Evolutionary conservation across 2,113 vertebrate genomes (phyloP).

Genomic region (Ictidomys tridecemlineatus): DNA sequence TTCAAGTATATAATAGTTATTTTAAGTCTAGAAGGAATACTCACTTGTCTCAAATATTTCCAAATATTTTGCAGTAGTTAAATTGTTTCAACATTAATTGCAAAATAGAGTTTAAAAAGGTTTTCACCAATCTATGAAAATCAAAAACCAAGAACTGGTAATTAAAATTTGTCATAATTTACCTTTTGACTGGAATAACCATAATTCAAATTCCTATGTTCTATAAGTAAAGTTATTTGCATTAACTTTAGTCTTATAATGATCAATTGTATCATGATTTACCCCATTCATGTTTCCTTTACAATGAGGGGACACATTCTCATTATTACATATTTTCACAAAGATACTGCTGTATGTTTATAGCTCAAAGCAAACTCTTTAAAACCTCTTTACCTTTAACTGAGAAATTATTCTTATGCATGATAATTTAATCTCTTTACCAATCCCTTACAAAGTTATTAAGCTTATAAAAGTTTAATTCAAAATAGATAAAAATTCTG

Average conservation of each 20-base stretch:
- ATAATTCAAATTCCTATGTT: background rate
- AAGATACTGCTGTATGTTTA: background rate
- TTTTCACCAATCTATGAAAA: background rate
- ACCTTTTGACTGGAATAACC: background rate
- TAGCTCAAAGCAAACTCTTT: background rate
- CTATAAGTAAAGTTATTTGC: background rate
- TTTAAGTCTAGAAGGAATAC: background rate
- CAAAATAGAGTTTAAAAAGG: background rate
- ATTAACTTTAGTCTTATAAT: background rate
- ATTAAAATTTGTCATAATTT: background rate
- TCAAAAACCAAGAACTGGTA: background rate
- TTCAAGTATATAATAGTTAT: background rate
- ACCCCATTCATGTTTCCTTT: background rate
- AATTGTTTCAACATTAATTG: background rate
- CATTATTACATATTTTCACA: background rate
- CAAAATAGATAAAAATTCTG: conserved; percentile 13
- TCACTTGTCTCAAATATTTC: background rate
- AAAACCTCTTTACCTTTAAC: background rate
- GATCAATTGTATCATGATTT: background rate
- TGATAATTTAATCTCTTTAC: background rate
- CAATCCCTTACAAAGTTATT: background rate
- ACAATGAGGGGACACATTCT: background rate
- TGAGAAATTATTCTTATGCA: background rate
- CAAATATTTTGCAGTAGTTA: background rate
- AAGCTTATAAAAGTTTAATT: background rate